Evolutionary conservation across 2,113 vertebrate genomes (phyloP).

Genomic region (Oreochromis aureus): DNA sequence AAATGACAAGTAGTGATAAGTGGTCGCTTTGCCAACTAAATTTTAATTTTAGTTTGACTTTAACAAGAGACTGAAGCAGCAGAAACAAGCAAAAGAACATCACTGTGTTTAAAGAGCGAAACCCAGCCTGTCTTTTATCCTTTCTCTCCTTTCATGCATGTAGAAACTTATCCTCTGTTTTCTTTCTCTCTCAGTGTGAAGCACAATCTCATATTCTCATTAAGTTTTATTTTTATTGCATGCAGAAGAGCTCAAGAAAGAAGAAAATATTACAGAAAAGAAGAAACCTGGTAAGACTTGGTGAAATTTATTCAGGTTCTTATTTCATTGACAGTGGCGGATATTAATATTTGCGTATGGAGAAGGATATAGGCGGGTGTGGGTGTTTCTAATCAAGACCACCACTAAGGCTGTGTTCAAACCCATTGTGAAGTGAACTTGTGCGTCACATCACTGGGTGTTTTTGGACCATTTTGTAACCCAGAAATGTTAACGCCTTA

Average conservation of each 20-base stretch:
- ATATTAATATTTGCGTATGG: not conserved
- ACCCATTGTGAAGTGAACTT: not conserved
- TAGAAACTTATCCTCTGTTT: not conserved
- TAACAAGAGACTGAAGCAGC: not conserved
- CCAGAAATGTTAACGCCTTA: not conserved
- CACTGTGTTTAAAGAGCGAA: not conserved
- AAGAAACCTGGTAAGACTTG: slow-evolving; percentile 61
- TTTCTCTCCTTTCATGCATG: not conserved
- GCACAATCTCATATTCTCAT: not conserved
- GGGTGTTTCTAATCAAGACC: not conserved
- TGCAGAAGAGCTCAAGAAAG: slow-evolving; percentile 46
- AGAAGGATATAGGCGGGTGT: not conserved
- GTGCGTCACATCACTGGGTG: not conserved
- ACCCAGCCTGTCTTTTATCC: not conserved
- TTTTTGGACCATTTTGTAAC: not conserved
- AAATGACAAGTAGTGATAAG: accelerated
- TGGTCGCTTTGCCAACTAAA: not conserved
- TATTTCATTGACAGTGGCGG: not conserved
- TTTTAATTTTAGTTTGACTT: not conserved
- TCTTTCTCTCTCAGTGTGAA: not conserved
- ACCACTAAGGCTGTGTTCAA: not conserved
- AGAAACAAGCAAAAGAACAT: not conserved
- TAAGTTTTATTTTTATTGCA: not conserved
- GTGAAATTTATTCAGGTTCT: not conserved
- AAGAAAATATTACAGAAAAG: slow-evolving; percentile 50